Evolutionary conservation across 64 coral and sea anemone genomes (phyloP), one percentile per base, ranked within the genome.

Genomic region (Trachythela sp.): DNA sequence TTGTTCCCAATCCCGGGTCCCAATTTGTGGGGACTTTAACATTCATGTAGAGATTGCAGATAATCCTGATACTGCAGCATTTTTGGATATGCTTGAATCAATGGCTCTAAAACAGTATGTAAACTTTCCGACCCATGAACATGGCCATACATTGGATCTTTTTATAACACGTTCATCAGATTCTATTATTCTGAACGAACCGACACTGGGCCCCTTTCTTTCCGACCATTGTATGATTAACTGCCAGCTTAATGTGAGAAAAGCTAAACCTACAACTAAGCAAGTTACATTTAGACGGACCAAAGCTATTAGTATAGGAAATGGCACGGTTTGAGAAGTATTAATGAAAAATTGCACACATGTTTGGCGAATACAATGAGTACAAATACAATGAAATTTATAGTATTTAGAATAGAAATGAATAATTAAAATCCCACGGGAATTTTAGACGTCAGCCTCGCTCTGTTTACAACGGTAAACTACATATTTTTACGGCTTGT

Each of bases 11-110:
- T n/a, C n/a, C n/a, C n/a, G n/a, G n/a, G n/a, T n/a, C n/a, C n/a
- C n/a, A 45, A 89, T 89, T 60, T 89, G 87, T 50, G 68, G 68
- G 40, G 87, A 89, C 48, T 77, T 89, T 77, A 89, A 89, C 70
- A 77, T 89, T 40, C 70, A 48, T 75, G 41, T 89, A 14, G 88
- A 83, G 41, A 45, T 52, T 39, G 88, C 36, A 33, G 88, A 89
- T 45, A 36, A 89, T 32, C 30, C 70, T 51, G 88, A 89, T 37
- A 89, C 72, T 89, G 30, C 14, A 20, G 59, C 60, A 33, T 88
- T 88, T 30, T 26, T 88, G 48, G 86, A 71, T 68, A 33, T 75
- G 59, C 59, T 75, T 48, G 86, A 88, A 70, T 88, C 86, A 88
- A 75, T 75, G 48, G 71, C 70, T 27, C 56, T 64, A 64, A 27